A percentile compares a stretch with the other conserved stretches of the same genome.
phyloP scores from a whole-genome alignment of 2,797 vertebrate genomes.

The Gymnopithys bicolor region DNA sequence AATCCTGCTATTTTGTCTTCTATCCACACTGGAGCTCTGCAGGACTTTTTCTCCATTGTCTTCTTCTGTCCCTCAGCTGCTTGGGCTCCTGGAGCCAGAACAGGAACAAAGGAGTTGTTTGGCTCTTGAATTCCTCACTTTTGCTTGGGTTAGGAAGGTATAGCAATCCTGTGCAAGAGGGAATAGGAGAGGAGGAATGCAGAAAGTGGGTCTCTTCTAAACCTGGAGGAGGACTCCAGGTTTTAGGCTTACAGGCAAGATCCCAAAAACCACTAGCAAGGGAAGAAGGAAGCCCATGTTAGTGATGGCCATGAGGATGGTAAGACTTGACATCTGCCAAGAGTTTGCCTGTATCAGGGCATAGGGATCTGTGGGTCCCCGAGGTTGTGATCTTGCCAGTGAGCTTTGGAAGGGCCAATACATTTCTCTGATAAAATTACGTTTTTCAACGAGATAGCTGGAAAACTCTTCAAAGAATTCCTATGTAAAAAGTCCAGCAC shows the following conservation, averaged over 20 bases:
- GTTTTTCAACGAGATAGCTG: neutral
- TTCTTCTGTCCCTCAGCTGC: neutral
- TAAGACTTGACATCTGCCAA: neutral
- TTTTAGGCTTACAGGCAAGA: neutral
- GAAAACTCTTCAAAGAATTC: neutral
- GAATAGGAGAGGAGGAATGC: neutral
- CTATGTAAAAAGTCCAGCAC: neutral
- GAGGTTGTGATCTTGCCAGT: neutral
- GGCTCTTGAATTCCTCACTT: neutral
- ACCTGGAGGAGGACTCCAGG: neutral
- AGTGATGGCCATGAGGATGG: accelerated
- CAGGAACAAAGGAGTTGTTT: neutral
- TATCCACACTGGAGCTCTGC: accelerated
- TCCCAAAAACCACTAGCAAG: neutral
- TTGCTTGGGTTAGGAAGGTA: neutral
- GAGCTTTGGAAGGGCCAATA: neutral
- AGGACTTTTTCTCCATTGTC: neutral
- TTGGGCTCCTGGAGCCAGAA: neutral
- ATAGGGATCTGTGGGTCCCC: neutral
- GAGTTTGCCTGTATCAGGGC: neutral
- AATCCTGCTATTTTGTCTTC: neutral
- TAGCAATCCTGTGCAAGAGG: neutral
- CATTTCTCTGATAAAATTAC: accelerated
- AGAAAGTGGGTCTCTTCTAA: neutral
- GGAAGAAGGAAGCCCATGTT: neutral